Base-by-base conservation (phyloP, 2,797 vertebrate species). In the Pseudochirops corinnae region DNA sequence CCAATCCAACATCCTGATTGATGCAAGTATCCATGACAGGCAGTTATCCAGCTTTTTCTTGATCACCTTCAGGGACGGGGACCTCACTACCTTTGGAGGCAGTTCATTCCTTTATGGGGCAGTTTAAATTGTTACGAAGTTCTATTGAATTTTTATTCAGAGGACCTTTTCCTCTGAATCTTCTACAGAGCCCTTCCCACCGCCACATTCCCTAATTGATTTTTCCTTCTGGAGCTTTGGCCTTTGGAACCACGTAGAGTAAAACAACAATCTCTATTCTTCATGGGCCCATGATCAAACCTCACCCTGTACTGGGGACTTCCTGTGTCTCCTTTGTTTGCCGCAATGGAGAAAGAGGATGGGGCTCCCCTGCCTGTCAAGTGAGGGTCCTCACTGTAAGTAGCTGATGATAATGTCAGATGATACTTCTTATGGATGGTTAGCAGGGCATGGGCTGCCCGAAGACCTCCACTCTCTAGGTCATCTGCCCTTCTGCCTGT, bases 291-390 rank as follows among this genome's bases (percentile, higher is more conserved):
- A 46, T 21, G 6, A 39, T 39, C n/a, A 82, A 2, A 82, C 31
- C 13, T 94, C 94, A 92, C 91, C 93, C 67, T 39, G 33, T 58
- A 94, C 91, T 90, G 55, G 33, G 94, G 91, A 39, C 56, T 33
- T n/a, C 57, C 56, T 18, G 4, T 56, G 39, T 52, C 55, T 92
- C 28, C 28, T 52, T 29, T n/a, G 24, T 12, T 90, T 87, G 29
- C 92, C 46, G 87, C 92, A 55, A 60, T 55, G 94, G 93, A 31
- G 56, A 39, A 92, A 33, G 55, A 56, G 28, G 1, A 56, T 0
- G 0, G 39, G 5, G 9, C 39, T 92, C 53, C 28, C 46, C 9
- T n/a, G 46, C 12, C 13, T 1, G 11, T 50, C 26, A 26, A n/a
- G 21, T 46, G 57, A 93, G 56, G 90, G 87, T 91, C 90, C 46